Evolutionary conservation across 1,140 invertebrate genomes (phyloP).

Genomic region (Dolichoris vasculosae): DNA sequence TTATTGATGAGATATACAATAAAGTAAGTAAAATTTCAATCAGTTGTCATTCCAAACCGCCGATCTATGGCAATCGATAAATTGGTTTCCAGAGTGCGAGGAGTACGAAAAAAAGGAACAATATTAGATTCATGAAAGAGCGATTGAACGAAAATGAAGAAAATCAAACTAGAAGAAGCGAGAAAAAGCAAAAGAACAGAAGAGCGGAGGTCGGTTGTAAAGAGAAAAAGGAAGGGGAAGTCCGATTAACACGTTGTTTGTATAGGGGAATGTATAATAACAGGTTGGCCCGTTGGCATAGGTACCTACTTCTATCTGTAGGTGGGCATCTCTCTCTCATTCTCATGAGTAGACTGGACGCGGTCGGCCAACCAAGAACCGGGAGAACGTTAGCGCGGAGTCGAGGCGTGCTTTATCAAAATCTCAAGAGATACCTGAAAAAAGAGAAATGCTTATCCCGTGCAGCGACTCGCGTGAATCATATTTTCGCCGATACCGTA

Average conservation of each 20-base stretch:
- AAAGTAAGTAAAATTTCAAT: conserved; percentile 24
- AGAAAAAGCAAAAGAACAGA: background rate
- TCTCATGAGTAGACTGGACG: conserved; percentile 42
- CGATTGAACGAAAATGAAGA: background rate
- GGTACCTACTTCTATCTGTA: conserved; percentile 72
- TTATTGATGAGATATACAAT: conserved; percentile 30
- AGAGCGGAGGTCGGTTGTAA: conserved; percentile 14
- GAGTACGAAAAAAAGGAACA: conserved; percentile 28
- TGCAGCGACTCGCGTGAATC: background rate
- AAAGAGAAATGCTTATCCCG: conserved; percentile 17
- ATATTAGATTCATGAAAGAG: background rate
- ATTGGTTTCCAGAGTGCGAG: conserved; percentile 65
- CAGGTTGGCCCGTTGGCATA: conserved; percentile 72
- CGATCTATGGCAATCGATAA: conserved; percentile 61
- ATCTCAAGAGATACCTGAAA: conserved; percentile 45
- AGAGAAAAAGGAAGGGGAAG: conserved; percentile 61
- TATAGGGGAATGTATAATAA: conserved; percentile 75
- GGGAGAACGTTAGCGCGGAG: background rate
- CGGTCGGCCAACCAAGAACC: background rate
- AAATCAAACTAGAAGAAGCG: background rate
- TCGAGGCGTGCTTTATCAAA: conserved; percentile 48
- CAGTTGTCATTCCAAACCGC: conserved; percentile 10
- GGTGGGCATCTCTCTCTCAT: conserved; percentile 71
- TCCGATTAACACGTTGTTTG: conserved; percentile 75
- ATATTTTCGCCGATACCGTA: background rate